Base-by-base conservation (phyloP, 2,888 invertebrate species). In the Ligdia adustata region DNA sequence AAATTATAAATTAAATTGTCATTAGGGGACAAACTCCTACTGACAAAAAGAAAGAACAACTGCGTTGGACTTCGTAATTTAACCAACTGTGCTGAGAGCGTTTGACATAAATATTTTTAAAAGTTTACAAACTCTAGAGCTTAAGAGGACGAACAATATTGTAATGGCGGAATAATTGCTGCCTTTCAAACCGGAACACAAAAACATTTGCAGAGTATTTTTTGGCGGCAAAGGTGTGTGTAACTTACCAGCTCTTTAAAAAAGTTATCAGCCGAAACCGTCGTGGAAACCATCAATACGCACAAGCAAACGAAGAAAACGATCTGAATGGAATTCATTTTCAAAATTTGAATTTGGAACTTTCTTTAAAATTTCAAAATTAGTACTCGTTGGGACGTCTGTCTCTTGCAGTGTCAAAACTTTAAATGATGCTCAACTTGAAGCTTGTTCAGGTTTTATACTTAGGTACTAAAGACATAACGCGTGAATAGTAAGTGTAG, bases 161-260 rank as follows among this genome's bases (percentile, higher is more conserved):
- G n/a, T n/a, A n/a, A n/a, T n/a, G n/a, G n/a, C n/a, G n/a, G n/a
- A n/a, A n/a, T n/a, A n/a, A n/a, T n/a, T n/a, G n/a, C n/a, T n/a
- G n/a, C n/a, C n/a, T n/a, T n/a, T n/a, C n/a, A n/a, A n/a, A n/a
- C n/a, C n/a, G n/a, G n/a, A n/a, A n/a, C n/a, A n/a, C n/a, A n/a
- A n/a, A n/a, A n/a, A n/a, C n/a, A n/a, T n/a, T n/a, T n/a, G n/a
- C n/a, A n/a, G n/a, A n/a, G n/a, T n/a, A n/a, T n/a, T n/a, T n/a
- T n/a, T n/a, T n/a, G n/a, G n/a, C n/a, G n/a, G n/a, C n/a, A n/a
- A n/a, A n/a, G n/a, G n/a, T n/a, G n/a, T n/a, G n/a, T n/a, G n/a
- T n/a, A n/a, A 64, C 68, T 64, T 55, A 70, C 68, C 24, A 68
- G 40, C 42, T 67, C 65, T 32, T 70, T 69, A 1, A 62, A 60